Evolutionary conservation across 1,140 invertebrate genomes (phyloP).

Genomic region (Orussus abietinus): DNA sequence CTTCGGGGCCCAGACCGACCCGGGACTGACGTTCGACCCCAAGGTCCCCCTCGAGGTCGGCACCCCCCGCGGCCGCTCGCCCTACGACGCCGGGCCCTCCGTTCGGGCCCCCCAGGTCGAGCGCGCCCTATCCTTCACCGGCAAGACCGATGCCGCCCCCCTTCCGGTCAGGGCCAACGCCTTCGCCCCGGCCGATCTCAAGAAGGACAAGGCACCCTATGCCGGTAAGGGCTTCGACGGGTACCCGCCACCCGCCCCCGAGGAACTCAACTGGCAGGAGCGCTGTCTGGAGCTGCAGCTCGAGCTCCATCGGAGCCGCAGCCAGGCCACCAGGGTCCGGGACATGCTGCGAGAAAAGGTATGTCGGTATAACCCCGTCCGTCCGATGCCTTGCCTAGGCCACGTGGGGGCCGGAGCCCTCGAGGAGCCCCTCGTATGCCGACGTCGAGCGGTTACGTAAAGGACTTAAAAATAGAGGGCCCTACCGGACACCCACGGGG

Average conservation of each 20-base stretch:
- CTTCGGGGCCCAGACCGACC: slow-evolving; percentile 27
- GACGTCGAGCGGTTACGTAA: too few species aligned
- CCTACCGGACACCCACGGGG: too few species aligned
- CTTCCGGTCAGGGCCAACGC: not conserved
- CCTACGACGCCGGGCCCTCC: slow-evolving; percentile 30
- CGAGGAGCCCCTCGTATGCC: too few species aligned
- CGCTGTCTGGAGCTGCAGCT: slow-evolving; percentile 77
- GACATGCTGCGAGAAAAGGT: slow-evolving; percentile 86
- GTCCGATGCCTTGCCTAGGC: too few species aligned
- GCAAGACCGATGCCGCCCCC: slow-evolving; percentile 4
- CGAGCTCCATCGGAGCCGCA: slow-evolving; percentile 75
- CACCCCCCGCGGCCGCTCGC: slow-evolving; percentile 25
- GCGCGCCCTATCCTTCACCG: slow-evolving; percentile 31
- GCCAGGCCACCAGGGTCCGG: slow-evolving; percentile 77
- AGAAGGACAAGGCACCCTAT: slow-evolving; percentile 38
- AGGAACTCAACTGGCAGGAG: slow-evolving; percentile 74
- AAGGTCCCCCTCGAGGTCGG: slow-evolving; percentile 19
- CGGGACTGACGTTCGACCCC: slow-evolving; percentile 23
- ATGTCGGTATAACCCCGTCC: slow-evolving; percentile 15
- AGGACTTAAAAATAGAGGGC: too few species aligned
- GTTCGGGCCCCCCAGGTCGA: slow-evolving; percentile 30
- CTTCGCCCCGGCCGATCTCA: slow-evolving; percentile 31
- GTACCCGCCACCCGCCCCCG: slow-evolving; percentile 45
- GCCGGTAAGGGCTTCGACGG: slow-evolving; percentile 42
- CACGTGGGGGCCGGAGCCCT: too few species aligned